Evolutionary conservation across 2,797 vertebrate species (phyloP).

Genomic region (Synaphobranchus kaupii): DNA sequence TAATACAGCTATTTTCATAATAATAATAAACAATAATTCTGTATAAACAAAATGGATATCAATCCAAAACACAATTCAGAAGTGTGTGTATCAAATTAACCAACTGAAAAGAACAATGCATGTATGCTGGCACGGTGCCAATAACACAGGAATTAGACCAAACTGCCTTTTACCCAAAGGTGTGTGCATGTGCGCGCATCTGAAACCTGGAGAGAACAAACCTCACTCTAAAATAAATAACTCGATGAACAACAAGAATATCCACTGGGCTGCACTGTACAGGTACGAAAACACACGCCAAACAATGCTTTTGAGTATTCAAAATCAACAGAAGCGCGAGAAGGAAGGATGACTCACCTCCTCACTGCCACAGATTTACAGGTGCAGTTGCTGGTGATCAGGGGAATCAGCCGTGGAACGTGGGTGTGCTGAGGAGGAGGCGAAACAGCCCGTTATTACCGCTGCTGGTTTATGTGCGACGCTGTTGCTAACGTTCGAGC

Average conservation of each 20-base stretch:
- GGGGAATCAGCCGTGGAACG: constrained; percentile 88
- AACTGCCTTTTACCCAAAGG: background rate
- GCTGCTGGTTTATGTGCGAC: constrained; percentile 57
- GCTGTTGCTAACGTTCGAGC: background rate
- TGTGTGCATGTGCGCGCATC: background rate
- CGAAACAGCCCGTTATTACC: constrained; percentile 3
- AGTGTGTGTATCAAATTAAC: background rate
- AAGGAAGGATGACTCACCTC: constrained; percentile 71
- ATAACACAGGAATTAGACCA: background rate
- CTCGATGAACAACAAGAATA: background rate
- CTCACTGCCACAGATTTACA: constrained; percentile 92
- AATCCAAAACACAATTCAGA: constrained; percentile 2
- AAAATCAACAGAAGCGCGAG: background rate
- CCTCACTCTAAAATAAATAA: background rate
- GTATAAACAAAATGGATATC: background rate
- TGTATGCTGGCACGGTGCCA: background rate
- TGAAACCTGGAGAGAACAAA: too few species aligned
- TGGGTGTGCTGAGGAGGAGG: constrained; percentile 47
- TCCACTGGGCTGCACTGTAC: background rate
- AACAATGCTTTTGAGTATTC: background rate
- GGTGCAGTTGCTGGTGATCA: constrained; percentile 90
- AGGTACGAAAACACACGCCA: background rate
- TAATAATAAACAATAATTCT: background rate
- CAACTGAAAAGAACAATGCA: background rate
- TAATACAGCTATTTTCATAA: background rate